Evolutionary conservation across 2,797 vertebrate genomes (phyloP).

Genomic region (Malacoraja senta): DNA sequence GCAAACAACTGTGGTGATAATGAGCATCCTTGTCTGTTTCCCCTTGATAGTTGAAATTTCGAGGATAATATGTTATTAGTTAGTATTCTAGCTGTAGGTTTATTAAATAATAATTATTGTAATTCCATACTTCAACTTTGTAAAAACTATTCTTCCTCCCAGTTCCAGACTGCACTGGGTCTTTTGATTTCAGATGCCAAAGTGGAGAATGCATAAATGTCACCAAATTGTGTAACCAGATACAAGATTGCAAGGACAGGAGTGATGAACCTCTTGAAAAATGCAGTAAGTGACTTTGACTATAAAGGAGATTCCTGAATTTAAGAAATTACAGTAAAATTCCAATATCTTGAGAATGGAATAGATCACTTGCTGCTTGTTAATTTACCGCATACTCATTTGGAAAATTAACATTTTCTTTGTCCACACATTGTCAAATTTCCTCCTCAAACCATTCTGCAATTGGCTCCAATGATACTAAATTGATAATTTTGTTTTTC

Average conservation of each 20-base stretch:
- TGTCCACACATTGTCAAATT: no score
- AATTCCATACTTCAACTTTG: background rate
- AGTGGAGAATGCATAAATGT: slow-evolving; percentile 35
- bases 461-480: no score
- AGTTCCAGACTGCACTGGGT: background rate
- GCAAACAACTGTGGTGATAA: no score
- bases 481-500: no score
- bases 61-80: no score
- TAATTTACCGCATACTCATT: background rate
- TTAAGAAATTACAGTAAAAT: background rate
- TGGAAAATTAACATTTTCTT: no score
- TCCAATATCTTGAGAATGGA: background rate
- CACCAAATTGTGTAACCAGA: slow-evolving; percentile 1
- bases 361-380: background rate
- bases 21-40: no score
- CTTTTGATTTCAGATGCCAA: slow-evolving; percentile 11
- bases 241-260: slow-evolving; percentile 33
- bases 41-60: no score
- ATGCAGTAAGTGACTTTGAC: slow-evolving; percentile 15
- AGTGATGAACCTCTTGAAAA: slow-evolving; percentile 27
- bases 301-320: background rate
- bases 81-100: no score
- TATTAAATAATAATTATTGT: no score
- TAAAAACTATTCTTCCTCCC: background rate
- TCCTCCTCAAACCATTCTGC: no score